Conservation (phyloP, 2,888 invertebrate genomes). For the Pollenia angustigena region DNA sequence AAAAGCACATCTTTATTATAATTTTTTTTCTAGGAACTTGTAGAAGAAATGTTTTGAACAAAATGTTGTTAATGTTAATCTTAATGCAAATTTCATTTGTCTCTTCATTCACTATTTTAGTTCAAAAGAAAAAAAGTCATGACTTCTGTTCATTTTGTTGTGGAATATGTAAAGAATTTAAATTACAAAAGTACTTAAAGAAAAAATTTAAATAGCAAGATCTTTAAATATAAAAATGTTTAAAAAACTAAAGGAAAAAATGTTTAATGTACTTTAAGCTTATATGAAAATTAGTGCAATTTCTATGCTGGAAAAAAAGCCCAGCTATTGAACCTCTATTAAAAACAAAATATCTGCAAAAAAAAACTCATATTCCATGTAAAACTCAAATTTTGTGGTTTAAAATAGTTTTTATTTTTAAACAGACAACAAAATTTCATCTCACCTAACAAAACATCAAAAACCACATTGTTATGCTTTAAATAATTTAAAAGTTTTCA, state of each 20-base stretch:
- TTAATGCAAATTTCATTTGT: constrained; percentile 49
- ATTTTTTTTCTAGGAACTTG: constrained; percentile 38
- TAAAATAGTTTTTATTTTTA: constrained; percentile 21
- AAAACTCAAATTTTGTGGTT: constrained; percentile 57
- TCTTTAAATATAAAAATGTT: too few species aligned
- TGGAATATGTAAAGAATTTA: constrained; percentile 36
- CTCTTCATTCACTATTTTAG: constrained; percentile 8
- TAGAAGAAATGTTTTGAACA: constrained; percentile 57
- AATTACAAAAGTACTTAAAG: neutral
- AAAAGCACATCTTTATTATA: constrained; percentile 30
- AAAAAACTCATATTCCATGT: constrained; percentile 48
- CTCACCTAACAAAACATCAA: neutral
- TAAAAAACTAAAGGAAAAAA: too few species aligned
- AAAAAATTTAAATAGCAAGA: too few species aligned
- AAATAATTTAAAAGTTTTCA: constrained; percentile 27
- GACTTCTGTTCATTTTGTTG: constrained; percentile 28
- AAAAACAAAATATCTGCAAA: constrained; percentile 24
- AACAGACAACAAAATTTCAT: neutral
- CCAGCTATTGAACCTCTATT: constrained; percentile 27
- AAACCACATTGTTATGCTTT: constrained; percentile 8
- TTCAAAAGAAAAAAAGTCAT: neutral
- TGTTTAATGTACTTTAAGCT: too few species aligned
- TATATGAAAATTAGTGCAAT: neutral
- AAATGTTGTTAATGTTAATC: constrained; percentile 45
- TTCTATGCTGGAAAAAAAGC: constrained; percentile 14